Percentiles rank a stretch among this genome's conserved stretches.
phyloP scores from a whole-genome alignment of 2,113 vertebrate genomes.

The Fulmarus glacialis region DNA sequence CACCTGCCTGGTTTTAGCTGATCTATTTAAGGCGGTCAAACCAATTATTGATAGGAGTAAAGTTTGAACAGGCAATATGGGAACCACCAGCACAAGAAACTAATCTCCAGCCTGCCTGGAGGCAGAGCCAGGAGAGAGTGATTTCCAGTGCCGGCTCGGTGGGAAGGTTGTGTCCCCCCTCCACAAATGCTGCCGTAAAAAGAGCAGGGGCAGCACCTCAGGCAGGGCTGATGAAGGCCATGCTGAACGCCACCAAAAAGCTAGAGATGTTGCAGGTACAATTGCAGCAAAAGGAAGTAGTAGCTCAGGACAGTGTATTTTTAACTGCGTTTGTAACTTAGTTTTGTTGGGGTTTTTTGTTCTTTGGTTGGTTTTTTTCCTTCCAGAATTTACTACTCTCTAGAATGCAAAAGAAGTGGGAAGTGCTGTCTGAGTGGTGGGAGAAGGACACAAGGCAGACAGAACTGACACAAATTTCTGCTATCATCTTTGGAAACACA shows the following conservation, averaged over 20 bases:
- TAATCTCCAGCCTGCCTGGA: background rate
- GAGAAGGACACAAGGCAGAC: background rate
- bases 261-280: background rate
- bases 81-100: background rate
- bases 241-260: background rate
- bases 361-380: background rate
- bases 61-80: background rate
- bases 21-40: background rate
- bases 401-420: background rate
- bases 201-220: background rate
- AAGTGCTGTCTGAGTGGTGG: background rate
- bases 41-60: background rate
- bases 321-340: background rate
- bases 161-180: background rate
- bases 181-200: background rate
- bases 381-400: background rate
- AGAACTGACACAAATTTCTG: background rate
- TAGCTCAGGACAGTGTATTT: background rate
- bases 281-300: background rate
- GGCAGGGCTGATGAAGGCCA: background rate
- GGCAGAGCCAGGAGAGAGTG: background rate
- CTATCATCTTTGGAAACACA: background rate
- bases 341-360: background rate
- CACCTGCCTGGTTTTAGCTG: background rate
- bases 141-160: background rate